Percentiles rank a stretch among this genome's conserved stretches.
phyloP scores from a whole-genome alignment of 1,140 invertebrate genomes.

The Leguminivora glycinivorella region DNA sequence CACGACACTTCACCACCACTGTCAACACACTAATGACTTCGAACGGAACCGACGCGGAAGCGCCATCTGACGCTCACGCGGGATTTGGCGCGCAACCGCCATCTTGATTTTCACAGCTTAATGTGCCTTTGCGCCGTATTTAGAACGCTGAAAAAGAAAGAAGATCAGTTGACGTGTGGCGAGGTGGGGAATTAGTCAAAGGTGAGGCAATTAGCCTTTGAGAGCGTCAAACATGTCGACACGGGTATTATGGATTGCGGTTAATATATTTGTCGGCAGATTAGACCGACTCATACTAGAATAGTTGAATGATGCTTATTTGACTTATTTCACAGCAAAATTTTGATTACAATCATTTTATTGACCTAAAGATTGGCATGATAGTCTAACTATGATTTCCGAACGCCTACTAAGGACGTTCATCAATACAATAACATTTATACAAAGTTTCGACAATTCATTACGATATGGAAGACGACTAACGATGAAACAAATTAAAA shows the following conservation, averaged over 20 bases:
- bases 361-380: no score
- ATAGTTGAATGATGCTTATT: neutral
- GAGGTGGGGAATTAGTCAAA: slow-evolving; percentile 51
- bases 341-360: no score
- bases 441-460: neutral
- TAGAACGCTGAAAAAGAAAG: slow-evolving; percentile 69
- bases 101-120: slow-evolving; percentile 70
- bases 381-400: neutral
- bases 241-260: slow-evolving; percentile 29
- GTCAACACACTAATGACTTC: slow-evolving; percentile 61
- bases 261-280: slow-evolving; percentile 23
- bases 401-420: no score
- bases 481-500: neutral
- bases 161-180: slow-evolving; percentile 52
- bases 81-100: slow-evolving; percentile 62
- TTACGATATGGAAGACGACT: neutral
- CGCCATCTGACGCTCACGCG: slow-evolving; percentile 49
- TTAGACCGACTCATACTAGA: neutral
- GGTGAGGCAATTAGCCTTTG: slow-evolving; percentile 57
- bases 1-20: slow-evolving; percentile 55
- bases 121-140: slow-evolving; percentile 54
- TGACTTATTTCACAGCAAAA: neutral
- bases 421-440: neutral
- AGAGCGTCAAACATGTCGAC: slow-evolving; percentile 55
- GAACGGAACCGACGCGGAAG: slow-evolving; percentile 54